Percentiles rank a stretch among this genome's conserved stretches.
phyloP scores from a whole-genome alignment of 2,797 vertebrate genomes.

The Myotis daubentonii region DNA sequence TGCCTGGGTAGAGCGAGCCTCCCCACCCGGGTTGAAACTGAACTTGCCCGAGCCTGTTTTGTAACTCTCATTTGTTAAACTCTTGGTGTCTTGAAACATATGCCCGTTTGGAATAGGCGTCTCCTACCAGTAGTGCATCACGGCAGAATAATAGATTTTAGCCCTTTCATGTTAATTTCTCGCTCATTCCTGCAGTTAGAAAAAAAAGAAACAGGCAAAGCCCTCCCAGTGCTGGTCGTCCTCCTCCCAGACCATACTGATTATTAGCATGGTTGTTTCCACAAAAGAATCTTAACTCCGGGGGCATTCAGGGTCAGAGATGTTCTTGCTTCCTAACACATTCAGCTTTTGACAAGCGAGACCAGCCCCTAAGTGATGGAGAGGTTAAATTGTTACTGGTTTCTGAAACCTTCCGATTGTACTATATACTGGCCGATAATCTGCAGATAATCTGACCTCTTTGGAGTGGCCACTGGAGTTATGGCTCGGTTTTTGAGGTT shows the following conservation, averaged over 20 bases:
- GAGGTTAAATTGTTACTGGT: background rate
- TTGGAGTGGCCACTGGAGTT: background rate
- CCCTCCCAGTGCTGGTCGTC: background rate
- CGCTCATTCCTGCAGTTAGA: background rate
- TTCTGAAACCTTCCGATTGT: background rate
- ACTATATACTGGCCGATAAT: background rate
- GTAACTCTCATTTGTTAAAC: background rate
- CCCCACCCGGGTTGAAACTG: background rate
- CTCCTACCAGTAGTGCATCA: background rate
- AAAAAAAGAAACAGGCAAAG: background rate
- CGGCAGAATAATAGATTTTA: background rate
- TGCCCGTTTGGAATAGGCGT: background rate
- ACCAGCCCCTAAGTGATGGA: background rate
- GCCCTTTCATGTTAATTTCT: background rate
- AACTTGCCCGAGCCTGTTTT: constrained; percentile 49
- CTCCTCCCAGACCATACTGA: background rate
- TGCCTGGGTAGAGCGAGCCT: background rate
- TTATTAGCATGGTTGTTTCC: background rate
- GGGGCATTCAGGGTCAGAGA: background rate
- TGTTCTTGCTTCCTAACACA: background rate
- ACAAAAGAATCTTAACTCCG: background rate
- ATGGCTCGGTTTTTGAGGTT: constrained; percentile 36
- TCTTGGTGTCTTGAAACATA: background rate
- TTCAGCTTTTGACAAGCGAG: background rate
- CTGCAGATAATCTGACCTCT: background rate